These are phyloP conservation scores for Ctenosaura bakeri DNA, from an alignment of 2,797 vertebrate genomes.

Conservation along the genomic window DNA sequence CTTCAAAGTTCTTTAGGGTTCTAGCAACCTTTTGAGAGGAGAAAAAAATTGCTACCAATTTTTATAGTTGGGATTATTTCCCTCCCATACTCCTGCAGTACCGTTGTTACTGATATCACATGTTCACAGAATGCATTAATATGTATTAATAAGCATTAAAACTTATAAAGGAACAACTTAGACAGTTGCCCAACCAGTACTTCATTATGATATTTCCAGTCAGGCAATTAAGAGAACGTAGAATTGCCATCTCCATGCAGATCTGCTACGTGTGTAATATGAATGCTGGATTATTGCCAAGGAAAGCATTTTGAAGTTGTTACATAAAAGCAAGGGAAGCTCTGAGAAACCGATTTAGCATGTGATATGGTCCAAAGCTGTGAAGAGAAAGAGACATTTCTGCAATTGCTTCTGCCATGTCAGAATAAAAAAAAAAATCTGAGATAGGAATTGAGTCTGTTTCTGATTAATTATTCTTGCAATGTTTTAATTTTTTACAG, in stretches of 20 bases:
- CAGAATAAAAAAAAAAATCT: background rate
- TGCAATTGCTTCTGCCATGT: background rate
- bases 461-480: background rate
- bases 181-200: background rate
- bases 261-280: slow-evolving; percentile 36
- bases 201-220: slow-evolving; percentile 43
- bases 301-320: slow-evolving; percentile 13
- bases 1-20: background rate
- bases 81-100: background rate
- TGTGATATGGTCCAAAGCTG: background rate
- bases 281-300: slow-evolving; percentile 23
- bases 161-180: slow-evolving; percentile 49
- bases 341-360: background rate
- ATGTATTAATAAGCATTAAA: slow-evolving; percentile 30
- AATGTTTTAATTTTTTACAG: background rate
- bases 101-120: slow-evolving; percentile 17
- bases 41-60: background rate
- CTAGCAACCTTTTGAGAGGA: slow-evolving; percentile 9
- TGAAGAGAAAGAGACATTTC: background rate
- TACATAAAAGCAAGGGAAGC: background rate
- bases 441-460: background rate
- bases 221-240: slow-evolving; percentile 51
- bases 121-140: background rate
- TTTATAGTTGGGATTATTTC: background rate
- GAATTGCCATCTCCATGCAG: slow-evolving; percentile 34